Evolutionary conservation across 2,888 invertebrate genomes (phyloP).

Genomic region (Portevinia maculata): DNA sequence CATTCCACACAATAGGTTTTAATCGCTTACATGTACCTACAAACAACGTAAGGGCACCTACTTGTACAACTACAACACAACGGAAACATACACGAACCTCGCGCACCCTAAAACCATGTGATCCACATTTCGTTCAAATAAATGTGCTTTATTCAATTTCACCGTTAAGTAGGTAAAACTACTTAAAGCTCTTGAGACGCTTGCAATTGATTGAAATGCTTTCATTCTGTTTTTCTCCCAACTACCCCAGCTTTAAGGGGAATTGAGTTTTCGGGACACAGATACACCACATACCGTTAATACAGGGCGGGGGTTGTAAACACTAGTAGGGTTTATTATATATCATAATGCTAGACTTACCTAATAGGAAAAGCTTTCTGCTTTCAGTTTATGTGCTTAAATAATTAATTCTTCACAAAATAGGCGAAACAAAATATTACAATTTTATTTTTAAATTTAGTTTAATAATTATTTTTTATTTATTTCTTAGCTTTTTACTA

Average conservation of each 20-base stretch:
- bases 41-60: constrained; percentile 11
- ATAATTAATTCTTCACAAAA: constrained; percentile 32
- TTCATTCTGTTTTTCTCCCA: constrained; percentile 55
- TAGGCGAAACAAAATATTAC: constrained; percentile 17
- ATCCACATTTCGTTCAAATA: constrained; percentile 31
- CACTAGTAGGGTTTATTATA: neutral
- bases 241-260: constrained; percentile 28
- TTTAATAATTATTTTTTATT: constrained; percentile 41
- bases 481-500: constrained; percentile 51
- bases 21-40: neutral
- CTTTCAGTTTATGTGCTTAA: constrained; percentile 30
- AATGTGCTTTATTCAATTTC: constrained; percentile 63
- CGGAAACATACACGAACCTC: constrained; percentile 28
- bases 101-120: constrained; percentile 62
- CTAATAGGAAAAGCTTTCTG: constrained; percentile 65
- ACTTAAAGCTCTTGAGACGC: constrained; percentile 65
- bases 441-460: constrained; percentile 26
- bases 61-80: constrained; percentile 4
- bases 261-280: constrained; percentile 3
- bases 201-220: constrained; percentile 56
- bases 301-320: constrained; percentile 16
- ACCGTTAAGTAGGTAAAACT: constrained; percentile 56
- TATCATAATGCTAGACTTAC: constrained; percentile 41
- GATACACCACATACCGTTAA: neutral
- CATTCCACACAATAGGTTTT: neutral